Evolutionary conservation across 2,797 vertebrate species (phyloP).

Genomic region (Gephyroberyx darwinii): DNA sequence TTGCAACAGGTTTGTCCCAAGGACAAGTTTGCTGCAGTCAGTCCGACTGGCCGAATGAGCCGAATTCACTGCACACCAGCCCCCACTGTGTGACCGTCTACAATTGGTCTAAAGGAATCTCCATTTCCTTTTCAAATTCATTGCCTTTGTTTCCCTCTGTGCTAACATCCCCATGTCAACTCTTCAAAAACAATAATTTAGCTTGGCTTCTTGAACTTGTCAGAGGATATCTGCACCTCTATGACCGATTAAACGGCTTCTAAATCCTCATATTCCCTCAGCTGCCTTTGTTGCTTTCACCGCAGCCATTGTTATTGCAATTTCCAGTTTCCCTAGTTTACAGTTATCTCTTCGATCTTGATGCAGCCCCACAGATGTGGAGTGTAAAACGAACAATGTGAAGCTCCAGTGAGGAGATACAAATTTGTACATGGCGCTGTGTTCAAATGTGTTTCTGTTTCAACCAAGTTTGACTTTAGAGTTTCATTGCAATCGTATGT

Average conservation of each 20-base stretch:
- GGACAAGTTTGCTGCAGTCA: no score
- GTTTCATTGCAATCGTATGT: not conserved
- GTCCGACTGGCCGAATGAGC: no score
- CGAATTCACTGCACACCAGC: no score
- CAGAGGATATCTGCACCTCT: not conserved
- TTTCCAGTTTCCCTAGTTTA: no score
- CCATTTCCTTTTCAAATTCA: no score
- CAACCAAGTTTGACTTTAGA: no score
- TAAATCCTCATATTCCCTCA: not conserved
- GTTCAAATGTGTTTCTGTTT: constrained; percentile 11
- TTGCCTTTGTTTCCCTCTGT: not conserved
- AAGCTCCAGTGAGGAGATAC: constrained; percentile 3
- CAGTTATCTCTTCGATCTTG: not conserved
- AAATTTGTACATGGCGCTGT: not conserved
- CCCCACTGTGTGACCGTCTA: no score
- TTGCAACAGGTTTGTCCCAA: no score
- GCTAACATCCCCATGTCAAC: not conserved
- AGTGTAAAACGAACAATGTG: constrained; percentile 4
- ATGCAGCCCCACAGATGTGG: not conserved
- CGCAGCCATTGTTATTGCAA: no score
- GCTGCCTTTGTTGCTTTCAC: not conserved
- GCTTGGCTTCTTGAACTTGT: not conserved
- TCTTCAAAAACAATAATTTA: not conserved
- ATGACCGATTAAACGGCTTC: not conserved
- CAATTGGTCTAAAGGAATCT: not conserved